A percentile compares a stretch with the other conserved stretches of the same genome.
phyloP scores from a whole-genome alignment of 2,113 vertebrate species.

The Baryphthengus martii region DNA sequence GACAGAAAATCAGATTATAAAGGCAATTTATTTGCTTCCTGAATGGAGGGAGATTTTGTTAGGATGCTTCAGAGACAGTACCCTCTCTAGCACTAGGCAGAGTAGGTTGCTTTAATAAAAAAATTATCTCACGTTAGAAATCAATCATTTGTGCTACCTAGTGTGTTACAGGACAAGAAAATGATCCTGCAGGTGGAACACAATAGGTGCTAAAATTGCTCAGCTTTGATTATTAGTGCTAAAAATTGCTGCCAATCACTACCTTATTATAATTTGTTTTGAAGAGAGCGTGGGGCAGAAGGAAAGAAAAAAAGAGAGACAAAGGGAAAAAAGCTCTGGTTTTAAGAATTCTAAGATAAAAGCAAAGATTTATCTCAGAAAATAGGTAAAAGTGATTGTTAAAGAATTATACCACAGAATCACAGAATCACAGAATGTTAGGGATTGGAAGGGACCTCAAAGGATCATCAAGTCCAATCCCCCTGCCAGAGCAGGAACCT shows the following conservation, averaged over 20 bases:
- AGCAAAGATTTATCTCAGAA: background rate
- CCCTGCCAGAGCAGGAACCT: too few species aligned
- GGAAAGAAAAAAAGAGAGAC: background rate
- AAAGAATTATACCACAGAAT: background rate
- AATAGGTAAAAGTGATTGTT: background rate
- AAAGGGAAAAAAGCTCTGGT: background rate
- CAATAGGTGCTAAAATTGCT: conserved; percentile 52
- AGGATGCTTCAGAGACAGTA: conserved; percentile 5
- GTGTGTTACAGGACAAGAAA: conserved; percentile 56
- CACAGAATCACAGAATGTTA: too few species aligned
- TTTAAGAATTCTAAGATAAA: background rate
- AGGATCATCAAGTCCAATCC: too few species aligned
- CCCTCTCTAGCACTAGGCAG: background rate
- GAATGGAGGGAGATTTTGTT: background rate
- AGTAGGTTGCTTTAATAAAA: conserved; percentile 1
- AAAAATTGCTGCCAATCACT: conserved; percentile 58
- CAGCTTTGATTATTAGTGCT: conserved; percentile 54
- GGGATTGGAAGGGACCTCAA: too few species aligned
- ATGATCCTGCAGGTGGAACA: conserved; percentile 51
- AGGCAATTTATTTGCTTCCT: conserved; percentile 9
- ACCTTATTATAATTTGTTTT: conserved; percentile 44
- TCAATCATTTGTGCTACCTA: conserved; percentile 46
- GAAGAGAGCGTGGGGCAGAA: background rate
- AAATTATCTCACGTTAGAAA: background rate
- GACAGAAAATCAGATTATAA: conserved; percentile 12